These are phyloP conservation scores for Sialia sialis DNA, from an alignment of 2,113 vertebrate species.

Conservation along the genomic window DNA sequence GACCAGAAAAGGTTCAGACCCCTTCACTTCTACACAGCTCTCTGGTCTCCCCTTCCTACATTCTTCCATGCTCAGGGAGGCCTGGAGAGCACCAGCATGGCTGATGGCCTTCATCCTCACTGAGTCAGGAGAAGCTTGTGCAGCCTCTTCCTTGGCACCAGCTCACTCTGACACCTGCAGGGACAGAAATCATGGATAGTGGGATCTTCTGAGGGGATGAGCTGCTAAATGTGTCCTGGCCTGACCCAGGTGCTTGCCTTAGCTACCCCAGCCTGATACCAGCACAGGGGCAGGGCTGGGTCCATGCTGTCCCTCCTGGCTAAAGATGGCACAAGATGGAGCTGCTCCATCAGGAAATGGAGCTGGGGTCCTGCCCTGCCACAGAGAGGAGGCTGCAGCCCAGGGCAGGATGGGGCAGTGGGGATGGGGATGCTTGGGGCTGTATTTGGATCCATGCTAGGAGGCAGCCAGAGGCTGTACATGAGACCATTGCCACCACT, in stretches of 20 bases:
- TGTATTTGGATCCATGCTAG: accelerated
- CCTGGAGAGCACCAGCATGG: background rate
- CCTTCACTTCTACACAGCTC: accelerated
- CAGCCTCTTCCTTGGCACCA: background rate
- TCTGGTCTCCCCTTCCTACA: background rate
- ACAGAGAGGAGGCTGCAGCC: background rate
- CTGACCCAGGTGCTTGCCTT: accelerated
- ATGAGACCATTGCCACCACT: background rate
- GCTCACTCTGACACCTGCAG: background rate
- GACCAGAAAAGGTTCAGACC: background rate
- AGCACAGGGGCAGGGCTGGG: accelerated
- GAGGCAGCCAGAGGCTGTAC: background rate
- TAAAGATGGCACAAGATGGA: background rate
- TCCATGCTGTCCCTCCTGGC: accelerated
- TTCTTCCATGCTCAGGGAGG: too few relatives aligned
- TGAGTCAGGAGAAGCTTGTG: background rate
- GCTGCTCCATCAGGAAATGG: background rate
- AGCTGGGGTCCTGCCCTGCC: background rate
- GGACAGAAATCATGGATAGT: background rate
- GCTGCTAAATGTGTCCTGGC: background rate
- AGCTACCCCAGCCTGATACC: background rate
- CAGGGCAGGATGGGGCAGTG: background rate
- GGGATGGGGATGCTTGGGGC: background rate
- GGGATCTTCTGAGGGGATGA: background rate
- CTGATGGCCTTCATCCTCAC: background rate